Base-by-base conservation (phyloP, 92 coral and sea anemone genomes). In the Palythoa grandis region DNA sequence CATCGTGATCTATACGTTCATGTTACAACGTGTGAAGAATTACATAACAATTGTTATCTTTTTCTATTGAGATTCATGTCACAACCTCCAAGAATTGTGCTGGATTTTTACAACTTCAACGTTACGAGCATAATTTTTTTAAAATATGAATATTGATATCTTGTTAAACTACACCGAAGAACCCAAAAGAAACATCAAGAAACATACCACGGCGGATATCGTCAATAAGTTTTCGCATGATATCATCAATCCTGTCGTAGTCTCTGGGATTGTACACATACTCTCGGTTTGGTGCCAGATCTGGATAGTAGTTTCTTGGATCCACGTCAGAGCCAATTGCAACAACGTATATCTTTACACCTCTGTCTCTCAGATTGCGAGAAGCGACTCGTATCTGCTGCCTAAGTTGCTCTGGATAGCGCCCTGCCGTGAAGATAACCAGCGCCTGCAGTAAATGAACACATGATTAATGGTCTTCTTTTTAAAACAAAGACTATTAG, bases 291-390 rank as follows among this genome's bases (percentile, higher is more conserved):
- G 15, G 83, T 11, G 56, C 70, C 50, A 61, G 38, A 25, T 60
- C 72, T 57, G 83, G 83, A 40, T 60, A 78, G 53, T 58, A 61
- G 74, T 87, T 79, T 63, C 84, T 74, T 79, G 85, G 79, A 56
- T 87, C 85, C 17, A 87, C 87, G 22, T 89, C 92, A 29, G 94
- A 88, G 11, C 94, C 96, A 54, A 93, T 74, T 35, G 90, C 90
- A 53, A 93, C 89, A 40, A 76, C 88, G 69, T 91, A 79, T 10
- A 88, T 91, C 50, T 29, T 66, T 5, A 94, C 89, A 74, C 87
- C 91, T 35, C 88, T 82, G 13, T 92, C 86, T 56, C 83, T 72
- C 2, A 94, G 65, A 57, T 87, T 89, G 20, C 88, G 88, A 8
- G 92, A 80, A 20, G 92, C 93, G 53, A 61, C 72, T 40, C 56